Evolutionary conservation across 2,797 vertebrate species (phyloP).

Genomic region (Galago senegalensis): DNA sequence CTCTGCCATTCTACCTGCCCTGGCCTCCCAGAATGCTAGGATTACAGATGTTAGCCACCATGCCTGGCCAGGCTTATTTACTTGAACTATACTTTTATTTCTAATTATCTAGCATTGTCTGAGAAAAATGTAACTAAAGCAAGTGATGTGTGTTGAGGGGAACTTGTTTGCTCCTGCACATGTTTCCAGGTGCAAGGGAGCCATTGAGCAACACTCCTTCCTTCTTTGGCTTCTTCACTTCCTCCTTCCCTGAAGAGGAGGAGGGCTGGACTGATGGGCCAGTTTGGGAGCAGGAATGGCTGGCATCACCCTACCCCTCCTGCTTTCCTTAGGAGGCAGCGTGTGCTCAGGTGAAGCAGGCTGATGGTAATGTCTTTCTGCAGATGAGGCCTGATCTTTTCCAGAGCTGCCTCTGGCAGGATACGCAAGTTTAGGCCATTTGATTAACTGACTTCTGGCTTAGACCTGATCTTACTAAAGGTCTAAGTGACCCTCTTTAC

Average conservation of each 20-base stretch:
- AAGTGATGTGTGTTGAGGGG: not conserved
- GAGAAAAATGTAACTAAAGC: not conserved
- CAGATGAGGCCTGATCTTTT: not conserved
- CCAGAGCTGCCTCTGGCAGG: not conserved
- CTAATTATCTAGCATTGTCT: not conserved
- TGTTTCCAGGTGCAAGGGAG: not conserved
- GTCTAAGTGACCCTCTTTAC: not conserved
- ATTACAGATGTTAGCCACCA: too few species aligned
- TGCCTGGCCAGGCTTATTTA: not conserved
- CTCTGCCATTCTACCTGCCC: too few species aligned
- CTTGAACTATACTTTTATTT: not conserved
- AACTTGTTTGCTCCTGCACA: not conserved
- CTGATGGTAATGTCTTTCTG: not conserved
- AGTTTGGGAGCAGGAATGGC: not conserved
- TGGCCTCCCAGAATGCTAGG: too few species aligned
- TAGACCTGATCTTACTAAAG: not conserved
- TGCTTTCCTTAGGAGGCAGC: not conserved
- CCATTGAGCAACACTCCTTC: not conserved
- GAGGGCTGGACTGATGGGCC: not conserved
- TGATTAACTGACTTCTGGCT: not conserved
- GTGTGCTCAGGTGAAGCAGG: not conserved
- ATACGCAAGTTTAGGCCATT: not conserved
- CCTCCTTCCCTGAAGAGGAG: not conserved
- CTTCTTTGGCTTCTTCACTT: not conserved
- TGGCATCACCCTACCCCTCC: not conserved